phyloP scores from a whole-genome alignment of 2,888 invertebrate genomes.

The Eilema caniola region DNA sequence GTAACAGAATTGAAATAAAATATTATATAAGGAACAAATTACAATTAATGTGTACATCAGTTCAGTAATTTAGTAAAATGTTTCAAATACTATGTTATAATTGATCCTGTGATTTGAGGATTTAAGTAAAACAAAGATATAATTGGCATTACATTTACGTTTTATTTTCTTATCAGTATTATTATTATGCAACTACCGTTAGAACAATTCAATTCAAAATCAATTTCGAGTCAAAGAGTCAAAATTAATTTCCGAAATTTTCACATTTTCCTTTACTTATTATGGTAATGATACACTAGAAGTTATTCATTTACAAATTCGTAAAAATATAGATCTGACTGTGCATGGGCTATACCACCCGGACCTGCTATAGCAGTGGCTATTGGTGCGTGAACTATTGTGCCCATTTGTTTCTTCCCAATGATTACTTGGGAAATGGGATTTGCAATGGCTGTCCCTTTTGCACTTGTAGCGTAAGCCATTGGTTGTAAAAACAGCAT shows the following conservation, averaged over 20 bases:
- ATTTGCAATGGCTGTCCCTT: conserved; percentile 90
- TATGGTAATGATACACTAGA: conserved; percentile 27
- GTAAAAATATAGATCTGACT: conserved; percentile 90
- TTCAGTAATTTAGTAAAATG: neutral
- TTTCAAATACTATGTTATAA: neutral
- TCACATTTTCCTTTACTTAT: conserved; percentile 10
- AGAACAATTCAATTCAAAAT: conserved; percentile 58
- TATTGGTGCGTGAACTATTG: conserved; percentile 89
- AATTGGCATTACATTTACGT: conserved; percentile 11
- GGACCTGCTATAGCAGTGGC: conserved; percentile 92
- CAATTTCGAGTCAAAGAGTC: conserved; percentile 74
- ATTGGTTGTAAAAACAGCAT: conserved; percentile 86
- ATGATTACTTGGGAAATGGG: conserved; percentile 90
- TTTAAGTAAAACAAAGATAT: conserved; percentile 5
- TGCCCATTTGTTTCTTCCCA: conserved; percentile 86
- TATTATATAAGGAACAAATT: too few species aligned
- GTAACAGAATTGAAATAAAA: too few species aligned
- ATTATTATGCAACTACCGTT: conserved; percentile 16
- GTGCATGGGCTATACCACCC: conserved; percentile 92
- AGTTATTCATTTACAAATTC: conserved; percentile 63
- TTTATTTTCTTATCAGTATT: conserved; percentile 20
- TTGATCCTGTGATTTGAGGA: neutral
- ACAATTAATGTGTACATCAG: neutral
- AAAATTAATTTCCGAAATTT: conserved; percentile 71
- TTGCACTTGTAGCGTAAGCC: conserved; percentile 88